Percentiles rank a stretch among this genome's conserved stretches.
Evolutionary conservation across 2,888 invertebrate species (phyloP).

Genomic region (Dysmachus trigonus): DNA sequence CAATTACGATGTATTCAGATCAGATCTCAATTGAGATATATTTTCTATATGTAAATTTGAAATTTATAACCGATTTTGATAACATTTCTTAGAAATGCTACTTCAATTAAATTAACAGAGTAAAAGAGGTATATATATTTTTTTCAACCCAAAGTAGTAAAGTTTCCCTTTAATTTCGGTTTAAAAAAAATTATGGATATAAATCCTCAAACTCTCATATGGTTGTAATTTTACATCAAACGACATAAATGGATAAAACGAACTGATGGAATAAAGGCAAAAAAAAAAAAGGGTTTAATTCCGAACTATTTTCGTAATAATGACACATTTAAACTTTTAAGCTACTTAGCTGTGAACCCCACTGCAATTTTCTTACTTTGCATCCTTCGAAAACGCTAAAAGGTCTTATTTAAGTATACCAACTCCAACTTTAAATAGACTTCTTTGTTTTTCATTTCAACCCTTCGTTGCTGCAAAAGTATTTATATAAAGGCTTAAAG

Average conservation of each 20-base stretch:
- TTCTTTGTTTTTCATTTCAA: not conserved
- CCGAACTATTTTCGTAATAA: not conserved
- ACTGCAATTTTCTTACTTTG: not conserved
- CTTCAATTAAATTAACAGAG: too few species aligned
- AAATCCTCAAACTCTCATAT: too few species aligned
- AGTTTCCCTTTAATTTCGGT: too few species aligned
- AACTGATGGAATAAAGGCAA: not conserved
- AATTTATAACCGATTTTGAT: too few species aligned
- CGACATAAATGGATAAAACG: not conserved
- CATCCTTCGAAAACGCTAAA: not conserved
- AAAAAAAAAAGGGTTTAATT: not conserved
- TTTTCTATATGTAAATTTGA: too few species aligned
- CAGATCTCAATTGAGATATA: too few species aligned
- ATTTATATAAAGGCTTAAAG: not conserved
- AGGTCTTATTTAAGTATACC: not conserved
- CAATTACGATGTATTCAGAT: too few species aligned
- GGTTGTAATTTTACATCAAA: not conserved
- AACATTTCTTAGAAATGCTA: too few species aligned
- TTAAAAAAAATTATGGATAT: too few species aligned
- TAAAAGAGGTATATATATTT: too few species aligned
- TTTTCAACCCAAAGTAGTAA: too few species aligned
- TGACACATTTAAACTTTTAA: not conserved
- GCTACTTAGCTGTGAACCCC: not conserved
- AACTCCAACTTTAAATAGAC: too few species aligned
- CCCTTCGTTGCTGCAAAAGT: not conserved